Evolutionary conservation across 2,797 vertebrate species (phyloP), one percentile per base, ranked within the genome.

Genomic region (Hemibagrus guttatus): DNA sequence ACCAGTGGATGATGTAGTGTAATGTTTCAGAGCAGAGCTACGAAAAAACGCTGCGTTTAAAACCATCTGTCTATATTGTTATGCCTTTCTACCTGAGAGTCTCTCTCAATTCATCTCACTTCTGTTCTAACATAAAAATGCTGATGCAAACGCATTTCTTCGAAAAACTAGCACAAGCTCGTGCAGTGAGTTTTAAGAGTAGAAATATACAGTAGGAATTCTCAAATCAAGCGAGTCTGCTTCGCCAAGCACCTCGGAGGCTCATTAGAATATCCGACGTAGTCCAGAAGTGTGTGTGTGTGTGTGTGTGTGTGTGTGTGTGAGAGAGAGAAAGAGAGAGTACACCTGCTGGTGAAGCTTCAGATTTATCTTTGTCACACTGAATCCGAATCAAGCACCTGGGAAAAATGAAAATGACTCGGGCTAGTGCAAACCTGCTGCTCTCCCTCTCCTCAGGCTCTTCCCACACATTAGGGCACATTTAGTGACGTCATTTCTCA

Each of bases 351-450:
- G 72, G 72, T 56, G 63, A 58, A 61, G 58, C n/a, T 31, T 75
- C 74, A 68, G 59, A 75, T 52, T 87, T 54, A 71, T 84, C 85
- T 86, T 81, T 75, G 87, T 86, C 75, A 74, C 42, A 52, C 66
- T 75, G 82, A 86, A 88, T 86, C 56, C 78, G 26, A 88, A 88
- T 63, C 82, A 86, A 64, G 81, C 81, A 74, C 68, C 26, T 66
- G 78, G 58, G 84, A 64, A 80, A 69, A 87, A 80, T 54, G 64
- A 72, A 68, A 72, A 78, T 54, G 75, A 35, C 63, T 61, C 9
- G 3, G 54, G 56, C 31, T 78, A 6, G 49, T 68, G 72, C 61
- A 82, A 83, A 86, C 31, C 17, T 49, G 42, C 35, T 68, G 81
- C n/a, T 69, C 75, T 72, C 28, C 23, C 46, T 64, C 66, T 72